Percentiles rank a stretch among this genome's conserved stretches.
phyloP scores from a whole-genome alignment of 2,797 vertebrate genomes.

The Hippoglossus hippoglossus region DNA sequence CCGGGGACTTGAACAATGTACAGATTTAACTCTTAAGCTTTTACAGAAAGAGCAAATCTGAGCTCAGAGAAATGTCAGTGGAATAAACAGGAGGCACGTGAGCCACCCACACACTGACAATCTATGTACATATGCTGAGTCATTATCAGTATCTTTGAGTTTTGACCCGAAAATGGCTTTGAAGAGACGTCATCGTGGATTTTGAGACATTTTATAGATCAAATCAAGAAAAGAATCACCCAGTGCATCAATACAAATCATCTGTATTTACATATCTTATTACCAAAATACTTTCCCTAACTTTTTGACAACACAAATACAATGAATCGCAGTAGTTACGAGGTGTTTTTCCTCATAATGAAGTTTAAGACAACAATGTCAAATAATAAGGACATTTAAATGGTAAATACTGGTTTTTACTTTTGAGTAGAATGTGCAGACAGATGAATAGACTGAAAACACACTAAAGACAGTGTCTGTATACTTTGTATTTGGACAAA shows the following conservation, averaged over 20 bases:
- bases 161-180: no score
- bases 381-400: no score
- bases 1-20: conserved; percentile 29
- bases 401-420: no score
- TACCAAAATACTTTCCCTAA: not conserved
- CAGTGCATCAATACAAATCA: no score
- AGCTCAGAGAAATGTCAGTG: conserved; percentile 6
- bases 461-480: not conserved
- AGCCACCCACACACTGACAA: not conserved
- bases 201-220: no score
- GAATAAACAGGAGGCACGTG: conserved; percentile 17
- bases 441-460: not conserved
- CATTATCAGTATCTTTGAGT: not conserved
- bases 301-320: not conserved
- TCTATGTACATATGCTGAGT: not conserved
- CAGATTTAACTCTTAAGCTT: conserved; percentile 50
- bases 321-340: not conserved
- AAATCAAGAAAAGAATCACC: not conserved
- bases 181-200: no score
- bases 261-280: no score
- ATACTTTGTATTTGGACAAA: not conserved
- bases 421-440: not conserved
- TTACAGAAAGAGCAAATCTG: not conserved
- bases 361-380: no score
- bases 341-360: not conserved